Conservation (phyloP, 2,888 invertebrate species). For the Capitulum mitella region DNA sequence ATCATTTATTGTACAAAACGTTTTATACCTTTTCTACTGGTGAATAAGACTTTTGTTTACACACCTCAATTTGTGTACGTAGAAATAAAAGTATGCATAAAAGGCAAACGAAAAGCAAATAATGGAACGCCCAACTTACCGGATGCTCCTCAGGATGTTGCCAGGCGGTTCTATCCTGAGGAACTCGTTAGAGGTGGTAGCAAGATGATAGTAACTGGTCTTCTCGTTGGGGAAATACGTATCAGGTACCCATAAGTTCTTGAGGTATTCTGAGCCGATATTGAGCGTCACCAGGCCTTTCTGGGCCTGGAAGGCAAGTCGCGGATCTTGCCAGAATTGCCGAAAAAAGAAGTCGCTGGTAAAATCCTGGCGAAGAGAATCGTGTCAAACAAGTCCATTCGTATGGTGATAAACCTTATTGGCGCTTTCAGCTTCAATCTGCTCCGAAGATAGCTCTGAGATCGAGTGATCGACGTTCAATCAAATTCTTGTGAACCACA, state of each 20-base stretch:
- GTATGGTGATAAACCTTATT: no score
- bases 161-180: constrained; percentile 92
- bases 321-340: constrained; percentile 96
- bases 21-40: no score
- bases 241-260: constrained; percentile 99
- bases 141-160: constrained; percentile 89
- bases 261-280: constrained; percentile 90
- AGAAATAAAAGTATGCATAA: no score
- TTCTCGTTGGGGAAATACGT: constrained; percentile 99
- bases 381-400: neutral
- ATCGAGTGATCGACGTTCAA: no score
- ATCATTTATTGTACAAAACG: no score
- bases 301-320: constrained; percentile 83
- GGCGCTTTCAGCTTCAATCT: no score
- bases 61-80: no score
- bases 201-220: constrained; percentile 99
- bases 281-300: constrained; percentile 83
- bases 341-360: constrained; percentile 98
- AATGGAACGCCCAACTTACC: no score
- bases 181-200: constrained; percentile 99
- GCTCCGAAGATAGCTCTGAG: no score
- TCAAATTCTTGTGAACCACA: no score
- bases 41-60: no score
- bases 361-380: constrained; percentile 63
- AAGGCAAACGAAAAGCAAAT: no score